Evolutionary conservation across 2,888 invertebrate genomes (phyloP).

Genomic region (Formica aserva): DNA sequence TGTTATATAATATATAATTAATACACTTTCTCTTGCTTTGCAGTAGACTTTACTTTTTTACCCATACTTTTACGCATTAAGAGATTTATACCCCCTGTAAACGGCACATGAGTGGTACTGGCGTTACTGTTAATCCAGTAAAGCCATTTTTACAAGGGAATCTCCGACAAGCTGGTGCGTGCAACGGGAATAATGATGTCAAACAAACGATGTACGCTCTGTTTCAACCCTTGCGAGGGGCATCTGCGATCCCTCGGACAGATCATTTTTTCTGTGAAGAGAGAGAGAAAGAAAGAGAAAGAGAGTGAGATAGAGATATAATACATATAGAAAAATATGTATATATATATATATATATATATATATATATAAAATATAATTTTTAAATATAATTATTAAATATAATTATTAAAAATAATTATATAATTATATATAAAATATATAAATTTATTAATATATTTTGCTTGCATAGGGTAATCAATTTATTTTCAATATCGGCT

Average conservation of each 20-base stretch:
- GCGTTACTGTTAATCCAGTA: constrained; percentile 59
- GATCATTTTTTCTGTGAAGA: constrained; percentile 71
- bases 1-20: background rate
- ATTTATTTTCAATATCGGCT: background rate
- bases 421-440: too few species aligned
- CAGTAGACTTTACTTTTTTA: background rate
- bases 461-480: constrained; percentile 70
- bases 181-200: constrained; percentile 82
- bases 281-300: background rate
- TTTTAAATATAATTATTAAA: too few species aligned
- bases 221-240: constrained; percentile 68
- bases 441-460: too few species aligned
- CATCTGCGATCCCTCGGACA: constrained; percentile 72
- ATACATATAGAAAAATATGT: background rate
- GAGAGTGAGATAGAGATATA: background rate
- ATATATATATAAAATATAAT: too few species aligned
- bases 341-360: too few species aligned
- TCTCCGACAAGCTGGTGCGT: constrained; percentile 69
- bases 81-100: constrained; percentile 58
- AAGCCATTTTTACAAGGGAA: constrained; percentile 66
- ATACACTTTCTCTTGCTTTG: background rate
- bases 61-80: constrained; percentile 17
- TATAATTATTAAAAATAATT: too few species aligned
- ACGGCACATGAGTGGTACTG: constrained; percentile 39
- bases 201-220: constrained; percentile 78